Conservation (phyloP, 2,888 invertebrate species). For the Resseliella maxima region DNA sequence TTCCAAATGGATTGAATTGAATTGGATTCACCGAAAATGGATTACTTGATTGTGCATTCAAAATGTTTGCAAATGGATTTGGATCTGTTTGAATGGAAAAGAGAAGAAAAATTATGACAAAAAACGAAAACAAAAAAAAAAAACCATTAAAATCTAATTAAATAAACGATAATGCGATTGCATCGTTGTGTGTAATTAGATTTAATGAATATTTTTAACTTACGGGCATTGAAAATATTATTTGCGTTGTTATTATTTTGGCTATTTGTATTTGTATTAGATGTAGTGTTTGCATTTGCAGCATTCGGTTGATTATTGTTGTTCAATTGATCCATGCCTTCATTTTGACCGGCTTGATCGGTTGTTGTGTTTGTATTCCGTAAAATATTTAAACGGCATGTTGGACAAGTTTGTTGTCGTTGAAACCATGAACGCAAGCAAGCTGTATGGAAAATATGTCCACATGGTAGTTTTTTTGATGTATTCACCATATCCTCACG, state of each 20-base stretch:
- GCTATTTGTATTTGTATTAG: slow-evolving; percentile 61
- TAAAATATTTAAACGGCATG: slow-evolving; percentile 90
- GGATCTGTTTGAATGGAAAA: neutral
- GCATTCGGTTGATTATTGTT: slow-evolving; percentile 59
- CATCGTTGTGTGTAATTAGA: neutral
- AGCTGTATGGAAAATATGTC: slow-evolving; percentile 98
- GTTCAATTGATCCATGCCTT: slow-evolving; percentile 58
- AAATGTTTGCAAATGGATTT: slow-evolving; percentile 60
- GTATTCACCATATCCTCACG: slow-evolving; percentile 77
- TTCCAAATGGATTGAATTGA: slow-evolving; percentile 92
- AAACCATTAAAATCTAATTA: neutral
- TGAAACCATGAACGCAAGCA: slow-evolving; percentile 99
- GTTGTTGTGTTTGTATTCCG: slow-evolving; percentile 68
- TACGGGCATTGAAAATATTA: slow-evolving; percentile 25
- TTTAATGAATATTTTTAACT: neutral
- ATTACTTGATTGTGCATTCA: slow-evolving; percentile 57
- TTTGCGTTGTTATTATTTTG: neutral
- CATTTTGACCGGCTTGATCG: slow-evolving; percentile 58
- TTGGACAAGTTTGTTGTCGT: slow-evolving; percentile 99
- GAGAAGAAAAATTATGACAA: neutral
- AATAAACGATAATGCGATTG: too few relatives aligned
- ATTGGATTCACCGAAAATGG: slow-evolving; percentile 70
- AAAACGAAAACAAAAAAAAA: neutral
- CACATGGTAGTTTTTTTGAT: slow-evolving; percentile 97
- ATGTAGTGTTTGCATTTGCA: slow-evolving; percentile 57